Evolutionary conservation across 2,888 invertebrate genomes (phyloP), one percentile per base, ranked within the genome.

Genomic region (Silvanus unidentatus): DNA sequence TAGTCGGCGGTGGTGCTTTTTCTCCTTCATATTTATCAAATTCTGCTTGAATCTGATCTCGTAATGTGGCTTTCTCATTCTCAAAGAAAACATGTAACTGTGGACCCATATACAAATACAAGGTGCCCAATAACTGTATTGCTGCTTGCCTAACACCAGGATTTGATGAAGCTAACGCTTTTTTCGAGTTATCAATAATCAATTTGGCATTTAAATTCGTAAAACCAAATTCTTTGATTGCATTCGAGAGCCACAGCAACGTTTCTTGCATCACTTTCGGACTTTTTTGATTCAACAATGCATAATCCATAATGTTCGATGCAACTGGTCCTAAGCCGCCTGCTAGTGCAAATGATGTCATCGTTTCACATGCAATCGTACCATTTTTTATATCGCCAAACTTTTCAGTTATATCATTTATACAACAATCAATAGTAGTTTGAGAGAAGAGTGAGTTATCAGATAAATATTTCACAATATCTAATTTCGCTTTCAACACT

Each of bases 201-300:
- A 78, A 70, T 69, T 87, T 88, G 3, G 85, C 77, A 63, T 88
- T 87, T 59, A 88, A 44, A 48, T 66, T 66, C 85, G 76, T 76
- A 62, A 91, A 84, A 1, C 95, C 94, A 75, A 94, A 95, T 65
- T 94, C 93, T 61, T 82, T 81, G 3, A 95, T 77, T 0, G 91
- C 85, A 32, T 72, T 78, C 1, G 82, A 74, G 49, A 92, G 76
- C 93, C 94, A 95, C 45, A 78, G 77, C 42, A 94, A 76, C 44
- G 88, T 77, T 69, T 94, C 94, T 1, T 88, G 82, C 63, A 92
- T 90, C 32, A 92, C 89, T 71, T 93, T 93, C 0, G 94, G 94
- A 64, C 88, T 94, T 72, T 92, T 93, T 69, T 93, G 91, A 8
- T 74, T 74, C 70, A 92, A 88, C 70, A 92, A 88, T 0, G 90